phyloP scores from a whole-genome alignment of 2,888 invertebrate genomes.

The Cinara cedri region DNA sequence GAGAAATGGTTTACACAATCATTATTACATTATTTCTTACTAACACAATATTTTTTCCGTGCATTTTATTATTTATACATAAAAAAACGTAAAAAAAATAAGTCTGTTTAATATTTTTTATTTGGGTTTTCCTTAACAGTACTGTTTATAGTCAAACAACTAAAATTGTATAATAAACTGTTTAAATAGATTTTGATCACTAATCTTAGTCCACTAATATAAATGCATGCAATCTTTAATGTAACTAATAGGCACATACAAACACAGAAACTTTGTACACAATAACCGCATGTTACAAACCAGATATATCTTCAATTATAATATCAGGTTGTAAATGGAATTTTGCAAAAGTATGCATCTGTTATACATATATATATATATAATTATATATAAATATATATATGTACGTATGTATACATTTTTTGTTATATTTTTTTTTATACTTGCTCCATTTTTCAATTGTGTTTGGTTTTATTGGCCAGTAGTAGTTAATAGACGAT shows the following conservation, averaged over 20 bases:
- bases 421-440: not conserved
- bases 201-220: conserved; percentile 10
- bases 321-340: not conserved
- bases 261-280: not conserved
- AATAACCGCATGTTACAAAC: not conserved
- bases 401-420: not conserved
- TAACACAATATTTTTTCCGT: no score
- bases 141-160: not conserved
- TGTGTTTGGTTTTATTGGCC: not conserved
- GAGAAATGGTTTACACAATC: no score
- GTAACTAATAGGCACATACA: no score
- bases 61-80: no score
- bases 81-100: not conserved
- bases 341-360: not conserved
- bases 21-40: no score
- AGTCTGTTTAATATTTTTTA: not conserved
- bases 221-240: not conserved
- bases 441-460: not conserved
- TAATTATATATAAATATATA: not conserved
- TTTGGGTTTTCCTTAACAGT: not conserved
- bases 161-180: conserved; percentile 2
- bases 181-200: not conserved
- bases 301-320: no score
- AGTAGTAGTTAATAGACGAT: no score
- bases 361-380: not conserved